phyloP scores from a whole-genome alignment of 92 coral and sea anemone species.

The Epizoanthus ramosus region DNA sequence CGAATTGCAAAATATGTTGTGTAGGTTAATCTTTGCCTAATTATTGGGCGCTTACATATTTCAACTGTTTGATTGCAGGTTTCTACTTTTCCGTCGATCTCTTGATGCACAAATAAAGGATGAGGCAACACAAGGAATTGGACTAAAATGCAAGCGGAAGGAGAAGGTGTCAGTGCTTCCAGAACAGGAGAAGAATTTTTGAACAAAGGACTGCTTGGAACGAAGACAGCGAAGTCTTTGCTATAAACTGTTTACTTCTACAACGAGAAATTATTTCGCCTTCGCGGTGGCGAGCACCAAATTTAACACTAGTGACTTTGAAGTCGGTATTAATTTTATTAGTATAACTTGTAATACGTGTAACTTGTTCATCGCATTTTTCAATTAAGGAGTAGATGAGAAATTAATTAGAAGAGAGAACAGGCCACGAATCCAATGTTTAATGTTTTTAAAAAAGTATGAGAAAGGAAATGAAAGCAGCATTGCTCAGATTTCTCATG shows the following conservation, averaged over 20 bases:
- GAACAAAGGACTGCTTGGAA: constrained; percentile 6
- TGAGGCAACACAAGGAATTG: constrained; percentile 13
- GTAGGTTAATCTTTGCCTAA: too few relatives aligned
- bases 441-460: too few relatives aligned
- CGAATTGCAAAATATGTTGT: too few relatives aligned
- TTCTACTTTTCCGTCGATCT: neutral
- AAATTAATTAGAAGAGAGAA: too few relatives aligned
- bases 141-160: neutral
- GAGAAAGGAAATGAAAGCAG: too few relatives aligned
- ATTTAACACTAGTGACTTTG: neutral
- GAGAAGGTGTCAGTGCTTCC: neutral
- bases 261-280: neutral
- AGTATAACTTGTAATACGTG: too few relatives aligned
- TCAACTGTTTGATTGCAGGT: constrained; percentile 2
- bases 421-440: too few relatives aligned
- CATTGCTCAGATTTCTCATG: too few relatives aligned
- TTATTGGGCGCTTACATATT: too few relatives aligned
- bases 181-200: constrained; percentile 16
- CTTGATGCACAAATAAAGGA: constrained; percentile 22
- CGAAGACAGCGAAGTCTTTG: constrained; percentile 5
- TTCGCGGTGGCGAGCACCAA: neutral
- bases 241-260: constrained; percentile 23
- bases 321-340: constrained; percentile 13
- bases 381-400: too few relatives aligned
- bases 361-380: too few relatives aligned